Base-by-base conservation (phyloP, 2,888 invertebrate genomes). In the Nemapogon koenigi region DNA sequence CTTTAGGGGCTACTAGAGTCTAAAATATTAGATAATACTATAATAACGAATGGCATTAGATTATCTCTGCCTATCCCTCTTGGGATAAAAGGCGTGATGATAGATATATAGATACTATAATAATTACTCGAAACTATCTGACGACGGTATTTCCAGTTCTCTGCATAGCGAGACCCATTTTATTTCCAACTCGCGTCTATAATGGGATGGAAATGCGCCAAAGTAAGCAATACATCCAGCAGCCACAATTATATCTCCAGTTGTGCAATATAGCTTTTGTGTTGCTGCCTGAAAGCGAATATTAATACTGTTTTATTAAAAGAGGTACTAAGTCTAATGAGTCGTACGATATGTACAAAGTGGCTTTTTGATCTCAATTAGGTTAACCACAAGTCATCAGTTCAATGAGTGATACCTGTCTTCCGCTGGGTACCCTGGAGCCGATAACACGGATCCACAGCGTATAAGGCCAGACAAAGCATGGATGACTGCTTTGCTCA, bases 181-280 rank as follows among this genome's bases (percentile, higher is more conserved):
- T 0, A 57, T 41, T 8, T 88, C 81, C 17, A 94, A 76, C 42
- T 87, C 83, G 37, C 82, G 82, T 2, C 92, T 81, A 57, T 88
- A 92, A 38, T 63, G 70, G 31, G 84, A 81, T 0, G 94, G 93
- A 57, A 95, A 97, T 2, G 94, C 93, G 0, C 96, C 97, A 31
- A 95, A 81, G 68, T 97, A 97, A 1, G 95, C 94, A 27, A 97
- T 88, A 47, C 89, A 90, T 2, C 90, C 91, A 0, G 95, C 88
- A 0, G 94, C 90, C 13, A 96, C 83, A 22, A 97, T 78, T 4
- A 92, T 90, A 63, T 97, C 94, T 0, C 96, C 97, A 0, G 89
- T 84, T 3, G 94, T 80, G 59, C 91, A 90, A 45, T 80, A 66
- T 33, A 92, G 72, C 51, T 88, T 84, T 1, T 72, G 60, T 1